Percentiles rank a stretch among this genome's conserved stretches.
phyloP scores from a whole-genome alignment of 2,797 vertebrate genomes.

The Natrix natrix region DNA sequence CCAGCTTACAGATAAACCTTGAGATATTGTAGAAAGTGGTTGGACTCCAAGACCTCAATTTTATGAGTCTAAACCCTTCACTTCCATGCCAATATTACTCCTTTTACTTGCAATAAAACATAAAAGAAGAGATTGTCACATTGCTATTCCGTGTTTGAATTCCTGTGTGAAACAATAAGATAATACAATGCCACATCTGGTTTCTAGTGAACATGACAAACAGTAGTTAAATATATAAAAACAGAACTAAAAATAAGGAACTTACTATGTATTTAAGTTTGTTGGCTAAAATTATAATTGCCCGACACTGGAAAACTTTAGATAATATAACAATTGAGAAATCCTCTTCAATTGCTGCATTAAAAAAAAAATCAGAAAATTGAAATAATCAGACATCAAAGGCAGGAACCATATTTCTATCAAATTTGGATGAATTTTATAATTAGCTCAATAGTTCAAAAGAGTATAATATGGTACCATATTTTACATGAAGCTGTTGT shows the following conservation, averaged over 20 bases:
- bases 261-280: neutral
- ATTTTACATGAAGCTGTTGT: neutral
- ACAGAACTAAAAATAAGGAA: neutral
- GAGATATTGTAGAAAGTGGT: neutral
- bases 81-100: neutral
- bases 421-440: neutral
- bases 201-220: neutral
- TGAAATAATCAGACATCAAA: neutral
- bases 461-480: neutral
- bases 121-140: neutral
- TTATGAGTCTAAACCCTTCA: neutral
- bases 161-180: neutral
- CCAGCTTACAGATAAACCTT: neutral
- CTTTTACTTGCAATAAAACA: neutral
- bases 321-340: neutral
- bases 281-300: neutral
- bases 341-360: neutral
- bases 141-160: neutral
- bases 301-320: neutral
- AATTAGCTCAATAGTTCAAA: neutral
- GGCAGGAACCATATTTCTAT: neutral
- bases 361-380: neutral
- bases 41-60: neutral
- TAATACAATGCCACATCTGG: conserved; percentile 2
- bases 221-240: neutral